phyloP scores from a whole-genome alignment of 2,888 invertebrate genomes.

The Boloria selene region DNA sequence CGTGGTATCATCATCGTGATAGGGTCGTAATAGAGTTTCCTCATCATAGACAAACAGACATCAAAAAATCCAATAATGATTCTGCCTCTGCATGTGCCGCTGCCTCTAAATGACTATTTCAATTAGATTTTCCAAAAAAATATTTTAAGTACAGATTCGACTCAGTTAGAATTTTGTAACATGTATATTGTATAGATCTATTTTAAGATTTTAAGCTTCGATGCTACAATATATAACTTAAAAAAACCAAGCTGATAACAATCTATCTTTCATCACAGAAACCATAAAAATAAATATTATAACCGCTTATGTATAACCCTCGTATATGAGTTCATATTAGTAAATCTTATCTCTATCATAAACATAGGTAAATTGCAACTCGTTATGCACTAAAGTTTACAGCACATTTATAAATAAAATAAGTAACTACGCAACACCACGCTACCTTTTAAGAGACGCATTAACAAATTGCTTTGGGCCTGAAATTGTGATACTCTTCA shows the following conservation, averaged over 20 bases:
- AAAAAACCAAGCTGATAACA: neutral
- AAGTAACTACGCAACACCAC: slow-evolving; percentile 50
- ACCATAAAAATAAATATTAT: neutral
- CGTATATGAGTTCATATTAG: slow-evolving; percentile 50
- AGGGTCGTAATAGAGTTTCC: too few relatives aligned
- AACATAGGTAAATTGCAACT: slow-evolving; percentile 63
- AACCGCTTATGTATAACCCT: slow-evolving; percentile 11
- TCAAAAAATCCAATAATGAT: too few relatives aligned
- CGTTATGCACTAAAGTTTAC: slow-evolving; percentile 64
- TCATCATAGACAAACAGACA: too few relatives aligned
- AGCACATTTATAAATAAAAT: slow-evolving; percentile 57
- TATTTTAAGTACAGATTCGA: too few relatives aligned
- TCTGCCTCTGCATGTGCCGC: too few relatives aligned
- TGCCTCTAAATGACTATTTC: too few relatives aligned
- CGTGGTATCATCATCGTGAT: too few relatives aligned
- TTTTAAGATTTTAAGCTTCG: too few relatives aligned
- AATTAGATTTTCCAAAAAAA: too few relatives aligned
- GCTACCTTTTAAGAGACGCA: slow-evolving; percentile 57
- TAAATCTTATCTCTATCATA: slow-evolving; percentile 65
- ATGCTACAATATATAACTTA: neutral
- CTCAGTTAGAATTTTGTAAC: too few relatives aligned
- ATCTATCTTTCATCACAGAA: neutral
- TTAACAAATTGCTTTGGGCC: slow-evolving; percentile 70
- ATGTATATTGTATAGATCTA: too few relatives aligned
- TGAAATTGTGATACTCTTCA: slow-evolving; percentile 67